Conservation (phyloP, 2,888 invertebrate species). For the Agrotis ipsilon region DNA sequence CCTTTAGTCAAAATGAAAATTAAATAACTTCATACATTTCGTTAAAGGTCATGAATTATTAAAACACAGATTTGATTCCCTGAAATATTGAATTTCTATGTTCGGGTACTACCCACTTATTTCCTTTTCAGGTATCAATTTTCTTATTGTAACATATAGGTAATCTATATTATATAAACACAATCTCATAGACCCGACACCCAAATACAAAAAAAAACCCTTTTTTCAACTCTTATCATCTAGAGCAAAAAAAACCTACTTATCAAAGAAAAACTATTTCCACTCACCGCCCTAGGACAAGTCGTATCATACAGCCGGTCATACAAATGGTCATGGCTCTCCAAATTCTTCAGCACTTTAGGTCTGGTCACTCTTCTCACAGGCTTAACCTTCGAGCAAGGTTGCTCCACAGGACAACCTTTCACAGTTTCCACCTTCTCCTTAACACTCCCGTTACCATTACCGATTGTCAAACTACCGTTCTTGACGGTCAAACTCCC, state of each 20-base stretch:
- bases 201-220: too few species aligned
- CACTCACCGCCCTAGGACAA: slow-evolving; percentile 84
- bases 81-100: too few species aligned
- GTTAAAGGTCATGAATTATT: too few species aligned
- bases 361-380: slow-evolving; percentile 79
- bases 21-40: too few species aligned
- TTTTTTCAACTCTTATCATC: too few species aligned
- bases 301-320: slow-evolving; percentile 83
- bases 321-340: slow-evolving; percentile 81
- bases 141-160: too few species aligned
- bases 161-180: too few species aligned
- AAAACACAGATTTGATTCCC: too few species aligned
- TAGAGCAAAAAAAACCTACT: background rate
- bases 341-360: slow-evolving; percentile 84
- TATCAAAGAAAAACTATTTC: slow-evolving; percentile 3
- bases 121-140: too few species aligned
- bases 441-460: slow-evolving; percentile 67
- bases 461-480: slow-evolving; percentile 67
- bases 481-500: slow-evolving; percentile 35
- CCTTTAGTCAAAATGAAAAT: too few species aligned
- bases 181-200: too few species aligned
- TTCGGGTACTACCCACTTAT: too few species aligned
- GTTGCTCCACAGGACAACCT: slow-evolving; percentile 76
- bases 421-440: slow-evolving; percentile 68
- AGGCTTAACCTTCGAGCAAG: slow-evolving; percentile 63